Percentiles rank a stretch among this genome's conserved stretches.
These are phyloP conservation scores for Lamellibrachia satsuma DNA, from an alignment of 2,888 invertebrate species.

Conservation along the genomic window DNA sequence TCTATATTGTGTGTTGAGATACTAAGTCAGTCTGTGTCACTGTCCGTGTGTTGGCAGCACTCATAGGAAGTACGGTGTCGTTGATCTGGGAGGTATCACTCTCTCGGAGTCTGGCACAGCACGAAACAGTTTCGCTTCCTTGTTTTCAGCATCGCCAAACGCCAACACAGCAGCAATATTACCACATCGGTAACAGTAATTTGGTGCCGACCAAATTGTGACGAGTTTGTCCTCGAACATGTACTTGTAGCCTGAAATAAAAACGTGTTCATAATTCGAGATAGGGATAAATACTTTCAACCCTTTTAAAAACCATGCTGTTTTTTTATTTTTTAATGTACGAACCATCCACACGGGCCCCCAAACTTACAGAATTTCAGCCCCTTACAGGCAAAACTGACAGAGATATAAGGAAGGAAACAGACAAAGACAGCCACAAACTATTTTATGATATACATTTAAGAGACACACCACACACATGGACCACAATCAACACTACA, in stretches of 20 bases:
- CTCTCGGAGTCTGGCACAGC: slow-evolving; percentile 95
- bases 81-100: slow-evolving; percentile 89
- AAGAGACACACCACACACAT: too few species aligned
- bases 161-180: slow-evolving; percentile 96
- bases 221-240: slow-evolving; percentile 97
- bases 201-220: slow-evolving; percentile 98
- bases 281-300: not conserved
- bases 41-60: not conserved
- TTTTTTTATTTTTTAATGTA: too few species aligned
- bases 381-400: too few species aligned
- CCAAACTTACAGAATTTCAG: too few species aligned
- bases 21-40: not conserved
- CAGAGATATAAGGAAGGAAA: too few species aligned
- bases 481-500: too few species aligned
- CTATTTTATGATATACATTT: not conserved
- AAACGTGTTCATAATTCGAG: slow-evolving; percentile 49
- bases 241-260: slow-evolving; percentile 88
- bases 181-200: slow-evolving; percentile 99
- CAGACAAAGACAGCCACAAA: too few species aligned
- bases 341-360: too few species aligned
- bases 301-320: too few species aligned
- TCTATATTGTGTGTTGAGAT: not conserved
- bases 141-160: slow-evolving; percentile 80
- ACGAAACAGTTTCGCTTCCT: slow-evolving; percentile 83
- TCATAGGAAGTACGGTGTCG: slow-evolving; percentile 96